Percentiles rank a stretch among this genome's conserved stretches.
These are phyloP conservation scores for Glomeris maerens DNA, from an alignment of 1,140 invertebrate species.

Conservation along the genomic window DNA sequence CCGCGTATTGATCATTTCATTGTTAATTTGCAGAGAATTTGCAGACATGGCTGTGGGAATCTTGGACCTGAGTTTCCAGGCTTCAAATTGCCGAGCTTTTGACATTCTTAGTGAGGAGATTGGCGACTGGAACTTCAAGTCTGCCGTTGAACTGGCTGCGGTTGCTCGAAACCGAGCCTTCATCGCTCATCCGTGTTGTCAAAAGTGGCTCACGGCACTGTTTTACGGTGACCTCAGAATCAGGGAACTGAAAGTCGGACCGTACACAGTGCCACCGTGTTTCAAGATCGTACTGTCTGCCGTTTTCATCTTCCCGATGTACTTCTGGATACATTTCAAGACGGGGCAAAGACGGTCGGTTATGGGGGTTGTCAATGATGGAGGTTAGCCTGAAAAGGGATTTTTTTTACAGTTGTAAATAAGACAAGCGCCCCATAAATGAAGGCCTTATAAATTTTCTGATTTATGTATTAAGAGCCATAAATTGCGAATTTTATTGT, in stretches of 20 bases:
- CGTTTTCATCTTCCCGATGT: conserved; percentile 34
- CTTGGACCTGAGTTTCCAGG: conserved; percentile 27
- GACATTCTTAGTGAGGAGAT: conserved; percentile 28
- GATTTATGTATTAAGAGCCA: too few species aligned
- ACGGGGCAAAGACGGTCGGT: conserved; percentile 14
- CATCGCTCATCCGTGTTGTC: conserved; percentile 35
- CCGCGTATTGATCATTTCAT: background rate
- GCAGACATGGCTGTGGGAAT: conserved; percentile 31
- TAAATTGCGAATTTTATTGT: too few species aligned
- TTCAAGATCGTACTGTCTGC: conserved; percentile 32
- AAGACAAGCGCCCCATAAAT: too few species aligned
- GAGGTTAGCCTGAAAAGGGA: conserved; percentile 2
- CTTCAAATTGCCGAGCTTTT: conserved; percentile 25
- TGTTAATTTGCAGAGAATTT: conserved; percentile 26
- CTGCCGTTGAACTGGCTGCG: conserved; percentile 23
- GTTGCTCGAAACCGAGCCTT: conserved; percentile 23
- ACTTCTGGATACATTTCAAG: conserved; percentile 31
- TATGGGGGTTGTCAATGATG: conserved; percentile 5
- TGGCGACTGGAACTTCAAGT: conserved; percentile 31
- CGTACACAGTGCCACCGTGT: conserved; percentile 25
- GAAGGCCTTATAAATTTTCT: too few species aligned
- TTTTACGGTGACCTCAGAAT: conserved; percentile 30
- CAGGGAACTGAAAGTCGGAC: conserved; percentile 29
- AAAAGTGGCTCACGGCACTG: conserved; percentile 32
- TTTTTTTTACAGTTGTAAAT: too few species aligned